Percentiles rank a stretch among this genome's conserved stretches.
Evolutionary conservation across 2,113 vertebrate species (phyloP).

Genomic region (Tragelaphus buxtoni): DNA sequence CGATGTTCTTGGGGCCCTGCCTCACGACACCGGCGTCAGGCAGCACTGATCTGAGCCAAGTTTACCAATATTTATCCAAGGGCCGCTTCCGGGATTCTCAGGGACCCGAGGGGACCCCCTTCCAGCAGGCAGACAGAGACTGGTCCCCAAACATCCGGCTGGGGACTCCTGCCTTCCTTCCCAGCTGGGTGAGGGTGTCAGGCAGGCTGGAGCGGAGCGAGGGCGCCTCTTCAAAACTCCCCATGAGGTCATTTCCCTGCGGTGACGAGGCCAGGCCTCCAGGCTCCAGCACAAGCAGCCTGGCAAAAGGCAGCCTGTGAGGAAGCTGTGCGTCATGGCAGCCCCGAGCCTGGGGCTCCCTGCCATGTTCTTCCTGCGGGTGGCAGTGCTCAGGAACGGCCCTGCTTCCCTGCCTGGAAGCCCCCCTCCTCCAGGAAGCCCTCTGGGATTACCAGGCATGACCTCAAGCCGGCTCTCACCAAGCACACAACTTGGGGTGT

Average conservation of each 20-base stretch:
- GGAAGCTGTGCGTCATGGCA: neutral
- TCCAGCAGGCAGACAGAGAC: neutral
- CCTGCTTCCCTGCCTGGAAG: neutral
- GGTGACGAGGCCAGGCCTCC: neutral
- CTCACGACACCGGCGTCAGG: fast-evolving
- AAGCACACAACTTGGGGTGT: neutral
- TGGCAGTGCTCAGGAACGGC: neutral
- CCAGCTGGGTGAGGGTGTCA: neutral
- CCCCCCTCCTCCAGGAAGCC: neutral
- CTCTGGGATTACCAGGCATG: fast-evolving
- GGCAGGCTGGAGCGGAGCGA: neutral
- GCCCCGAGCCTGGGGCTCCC: neutral
- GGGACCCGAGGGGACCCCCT: neutral
- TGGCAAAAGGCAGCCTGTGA: neutral
- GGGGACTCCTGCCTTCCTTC: neutral
- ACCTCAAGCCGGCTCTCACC: neutral
- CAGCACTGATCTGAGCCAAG: neutral
- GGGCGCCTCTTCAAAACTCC: neutral
- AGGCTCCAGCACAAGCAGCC: neutral
- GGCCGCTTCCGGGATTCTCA: neutral
- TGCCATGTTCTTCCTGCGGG: neutral
- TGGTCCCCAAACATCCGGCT: neutral
- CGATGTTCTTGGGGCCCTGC: neutral
- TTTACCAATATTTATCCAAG: neutral
- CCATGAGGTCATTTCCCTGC: conserved; percentile 3